Conservation (phyloP, 1,140 invertebrate genomes). For the Acromyrmex heyeri region DNA sequence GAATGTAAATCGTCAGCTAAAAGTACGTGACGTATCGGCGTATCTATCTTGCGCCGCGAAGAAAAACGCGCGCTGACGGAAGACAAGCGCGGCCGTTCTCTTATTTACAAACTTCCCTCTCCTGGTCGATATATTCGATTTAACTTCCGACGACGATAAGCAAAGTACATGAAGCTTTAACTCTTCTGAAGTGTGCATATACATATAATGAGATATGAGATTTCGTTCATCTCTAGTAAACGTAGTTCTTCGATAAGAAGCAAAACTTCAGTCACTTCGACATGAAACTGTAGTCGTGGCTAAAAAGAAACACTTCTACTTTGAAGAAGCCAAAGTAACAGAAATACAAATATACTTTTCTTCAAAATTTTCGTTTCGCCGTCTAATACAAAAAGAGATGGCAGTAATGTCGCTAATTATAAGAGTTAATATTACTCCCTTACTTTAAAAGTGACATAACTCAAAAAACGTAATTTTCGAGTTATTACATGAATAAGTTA, state of each 20-base stretch:
- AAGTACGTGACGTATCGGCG: constrained; percentile 52
- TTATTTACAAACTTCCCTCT: constrained; percentile 51
- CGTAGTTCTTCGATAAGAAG: constrained; percentile 1
- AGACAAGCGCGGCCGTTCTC: constrained; percentile 44
- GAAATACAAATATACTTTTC: background rate
- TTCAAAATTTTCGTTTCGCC: background rate
- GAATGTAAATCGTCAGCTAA: constrained; percentile 61
- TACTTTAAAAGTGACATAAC: too few species aligned
- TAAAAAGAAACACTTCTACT: background rate
- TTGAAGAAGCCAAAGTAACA: background rate
- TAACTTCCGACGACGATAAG: constrained; percentile 53
- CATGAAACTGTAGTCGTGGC: background rate
- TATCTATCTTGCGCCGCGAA: constrained; percentile 37
- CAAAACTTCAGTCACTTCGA: background rate
- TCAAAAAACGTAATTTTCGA: too few species aligned
- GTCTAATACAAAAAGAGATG: background rate
- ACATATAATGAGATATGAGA: constrained; percentile 26
- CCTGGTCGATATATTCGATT: constrained; percentile 43
- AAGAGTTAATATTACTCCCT: background rate
- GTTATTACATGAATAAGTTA: too few species aligned
- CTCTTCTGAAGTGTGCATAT: background rate
- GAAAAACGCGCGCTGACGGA: constrained; percentile 38
- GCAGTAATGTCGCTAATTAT: background rate
- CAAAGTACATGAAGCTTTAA: background rate
- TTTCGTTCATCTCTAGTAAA: background rate